Evolutionary conservation across 2,113 vertebrate species (phyloP), one percentile per base, ranked within the genome.

Genomic region (Hydropotes inermis): DNA sequence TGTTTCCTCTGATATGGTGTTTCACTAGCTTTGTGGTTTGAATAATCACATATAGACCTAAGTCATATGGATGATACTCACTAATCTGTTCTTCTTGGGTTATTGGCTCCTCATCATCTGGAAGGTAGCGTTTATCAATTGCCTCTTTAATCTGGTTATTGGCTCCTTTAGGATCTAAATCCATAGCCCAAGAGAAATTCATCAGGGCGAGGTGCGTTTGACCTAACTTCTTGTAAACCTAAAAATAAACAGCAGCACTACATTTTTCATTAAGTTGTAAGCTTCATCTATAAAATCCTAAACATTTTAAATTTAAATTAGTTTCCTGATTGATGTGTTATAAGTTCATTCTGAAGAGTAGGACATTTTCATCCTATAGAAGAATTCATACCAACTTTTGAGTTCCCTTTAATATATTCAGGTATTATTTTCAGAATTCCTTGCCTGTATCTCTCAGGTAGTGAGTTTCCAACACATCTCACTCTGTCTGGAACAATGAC

Each of bases 101-200:
- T 96, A 99, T 99, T 21, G 99, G 99, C 70, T 99, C 99, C 96
- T 99, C 99, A 15, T 99, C 99, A n/a, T 99, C 99, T 8, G 99
- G 99, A 96, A 99, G 99, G 98, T 99, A 99, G 86, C 99, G 99
- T 85, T 99, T 99, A 88, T 99, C 99, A 74, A 99, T 99, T 98
- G 99, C 99, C 99, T 99, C 99, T 99, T 99, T 99, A 98, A 99
- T 99, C 99, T 99, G 99, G 98, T 99, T 99, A 98, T 99, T 99
- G 94, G 99, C 99, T 98, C 99, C 99, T 99, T 99, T 99, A 89
- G 99, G 99, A 96, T 99, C 99, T 98, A 99, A 99, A 97, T 99
- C 99, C 99, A 99, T 99, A 1, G 99, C 99, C 99, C 99, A 99
- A 36, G 99, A 99, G 99, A 99, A 99, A 98, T 99, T 99, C 99